Base-by-base conservation (phyloP, 2,888 invertebrate species). In the Subacronicta megacephala region DNA sequence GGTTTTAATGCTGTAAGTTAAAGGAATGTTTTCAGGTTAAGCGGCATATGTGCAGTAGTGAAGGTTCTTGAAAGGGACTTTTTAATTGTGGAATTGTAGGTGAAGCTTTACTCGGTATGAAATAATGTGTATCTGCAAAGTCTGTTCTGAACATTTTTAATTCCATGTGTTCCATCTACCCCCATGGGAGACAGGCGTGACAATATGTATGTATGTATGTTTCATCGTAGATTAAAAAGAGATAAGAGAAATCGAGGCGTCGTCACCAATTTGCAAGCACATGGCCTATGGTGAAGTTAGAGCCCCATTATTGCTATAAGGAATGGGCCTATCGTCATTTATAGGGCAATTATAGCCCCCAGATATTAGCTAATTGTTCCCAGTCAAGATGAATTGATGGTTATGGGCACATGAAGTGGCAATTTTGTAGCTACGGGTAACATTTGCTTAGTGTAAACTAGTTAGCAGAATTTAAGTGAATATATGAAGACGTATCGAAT, bases 1-100 rank as follows among this genome's bases (percentile, higher is more conserved):
- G 64, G 61, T 64, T 69, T 67, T 56, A 64, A 60, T 71, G 57
- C 52, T 61, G 29, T 18, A 50, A 47, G 36, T 18, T 55, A 41
- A 55, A 60, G 40, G 62, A 42, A 42, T 18, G 20, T 56, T 64
- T 49, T 38, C 26, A 53, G 44, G 53, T 47, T 35, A 36, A 47
- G 43, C 23, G 47, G 17, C 26, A 29, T 49, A 53, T 58, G 33
- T 68, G 62, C 51, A 35, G 33, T 18, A 33, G 41, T 35, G 16
- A 26, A 10, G 1, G 23, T 9, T 12, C 16, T 37, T 6, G 23
- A 37, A 46, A 17, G 9, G 17, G 37, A 13, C n/a, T 16, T 46
- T 46, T 41, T 5, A 38, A 31, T 31, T 5, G 13, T 16, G n/a
- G 33, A 44, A 33, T 33, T 18, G 35, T 36, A 20, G 7, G 17